Evolutionary conservation across 2,888 invertebrate species (phyloP).

Genomic region (Drosophila peninsularis): DNA sequence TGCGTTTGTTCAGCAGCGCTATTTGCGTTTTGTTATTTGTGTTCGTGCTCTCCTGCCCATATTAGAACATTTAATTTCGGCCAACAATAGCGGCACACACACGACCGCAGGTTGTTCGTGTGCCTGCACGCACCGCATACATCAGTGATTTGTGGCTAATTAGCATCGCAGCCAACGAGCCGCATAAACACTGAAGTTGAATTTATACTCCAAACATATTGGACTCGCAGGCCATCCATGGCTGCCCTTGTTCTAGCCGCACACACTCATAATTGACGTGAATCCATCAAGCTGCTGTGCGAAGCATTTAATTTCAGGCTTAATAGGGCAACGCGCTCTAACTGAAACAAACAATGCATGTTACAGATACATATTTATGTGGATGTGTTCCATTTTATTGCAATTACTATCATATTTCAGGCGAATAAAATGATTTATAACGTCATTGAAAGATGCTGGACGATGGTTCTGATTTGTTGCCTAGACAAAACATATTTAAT

Average conservation of each 20-base stretch:
- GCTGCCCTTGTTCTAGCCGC: not conserved
- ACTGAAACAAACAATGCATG: not conserved
- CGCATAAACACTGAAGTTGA: slow-evolving; percentile 8
- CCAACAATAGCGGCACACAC: not conserved
- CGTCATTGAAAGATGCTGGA: not conserved
- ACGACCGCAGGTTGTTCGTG: not conserved
- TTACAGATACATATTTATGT: too few relatives aligned
- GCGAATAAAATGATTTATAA: not conserved
- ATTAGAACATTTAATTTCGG: slow-evolving; percentile 23
- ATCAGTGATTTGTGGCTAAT: slow-evolving; percentile 38
- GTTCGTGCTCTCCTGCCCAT: slow-evolving; percentile 8
- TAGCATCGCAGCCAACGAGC: slow-evolving; percentile 9
- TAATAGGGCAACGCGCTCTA: not conserved
- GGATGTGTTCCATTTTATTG: not conserved
- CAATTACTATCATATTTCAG: slow-evolving; percentile 1
- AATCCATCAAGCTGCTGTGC: slow-evolving; percentile 10
- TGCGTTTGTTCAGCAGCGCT: slow-evolving; percentile 1
- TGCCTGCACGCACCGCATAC: slow-evolving; percentile 15
- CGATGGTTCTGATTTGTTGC: not conserved
- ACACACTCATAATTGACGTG: not conserved
- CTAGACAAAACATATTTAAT: not conserved
- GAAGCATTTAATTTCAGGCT: slow-evolving; percentile 5
- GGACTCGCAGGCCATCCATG: not conserved
- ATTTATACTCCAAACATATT: slow-evolving; percentile 7
- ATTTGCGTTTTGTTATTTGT: slow-evolving; percentile 16